These are phyloP conservation scores for Liparis tanakae DNA, from an alignment of 2,797 vertebrate genomes.

Conservation along the genomic window DNA sequence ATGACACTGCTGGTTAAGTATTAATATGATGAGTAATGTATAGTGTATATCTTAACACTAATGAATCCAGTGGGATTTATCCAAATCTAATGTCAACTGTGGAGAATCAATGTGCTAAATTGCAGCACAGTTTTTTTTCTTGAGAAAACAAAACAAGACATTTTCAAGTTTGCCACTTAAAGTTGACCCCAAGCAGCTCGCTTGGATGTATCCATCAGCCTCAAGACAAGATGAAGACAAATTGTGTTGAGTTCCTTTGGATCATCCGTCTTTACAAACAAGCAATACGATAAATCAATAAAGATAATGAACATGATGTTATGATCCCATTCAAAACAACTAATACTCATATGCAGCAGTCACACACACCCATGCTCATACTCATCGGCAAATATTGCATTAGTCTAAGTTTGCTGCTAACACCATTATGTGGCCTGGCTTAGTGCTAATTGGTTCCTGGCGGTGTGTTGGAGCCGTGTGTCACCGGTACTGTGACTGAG, in stretches of 20 bases:
- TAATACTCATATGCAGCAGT: constrained; percentile 1
- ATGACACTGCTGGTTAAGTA: constrained; percentile 37
- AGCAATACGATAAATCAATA: constrained; percentile 12
- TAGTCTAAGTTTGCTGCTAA: constrained; percentile 64
- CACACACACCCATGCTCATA: constrained; percentile 6
- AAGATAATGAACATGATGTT: constrained; percentile 13
- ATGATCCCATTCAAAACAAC: constrained; percentile 9
- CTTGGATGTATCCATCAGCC: constrained; percentile 35
- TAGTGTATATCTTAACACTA: constrained; percentile 52
- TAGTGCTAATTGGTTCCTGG: constrained; percentile 79
- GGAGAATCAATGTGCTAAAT: constrained; percentile 37
- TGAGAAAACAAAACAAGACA: constrained; percentile 26
- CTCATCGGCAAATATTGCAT: constrained; percentile 37
- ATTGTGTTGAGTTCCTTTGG: constrained; percentile 19
- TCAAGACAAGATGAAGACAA: constrained; percentile 18
- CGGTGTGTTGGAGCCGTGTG: constrained; percentile 60
- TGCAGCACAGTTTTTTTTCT: constrained; percentile 27
- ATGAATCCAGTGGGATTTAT: constrained; percentile 62
- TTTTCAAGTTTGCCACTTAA: constrained; percentile 38
- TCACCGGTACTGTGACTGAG: constrained; percentile 69
- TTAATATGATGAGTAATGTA: constrained; percentile 61
- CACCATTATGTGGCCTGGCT: constrained; percentile 74
- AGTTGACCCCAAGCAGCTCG: constrained; percentile 29
- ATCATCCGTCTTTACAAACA: constrained; percentile 24
- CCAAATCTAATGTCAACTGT: constrained; percentile 48